Conservation (phyloP, 2,888 invertebrate species). For the Euzophera pinguis region DNA sequence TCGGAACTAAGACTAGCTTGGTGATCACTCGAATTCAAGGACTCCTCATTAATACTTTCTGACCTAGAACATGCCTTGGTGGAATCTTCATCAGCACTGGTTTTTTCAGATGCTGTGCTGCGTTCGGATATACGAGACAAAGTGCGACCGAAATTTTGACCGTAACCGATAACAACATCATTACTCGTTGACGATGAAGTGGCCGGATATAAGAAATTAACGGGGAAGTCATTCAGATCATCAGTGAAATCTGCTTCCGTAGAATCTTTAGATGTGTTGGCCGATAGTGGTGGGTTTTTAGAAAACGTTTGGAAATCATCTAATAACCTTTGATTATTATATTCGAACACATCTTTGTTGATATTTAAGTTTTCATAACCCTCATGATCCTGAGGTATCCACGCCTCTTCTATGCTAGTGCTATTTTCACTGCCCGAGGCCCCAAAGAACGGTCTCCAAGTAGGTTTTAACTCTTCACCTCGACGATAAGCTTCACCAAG, state of each 20-base stretch:
- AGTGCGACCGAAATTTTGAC: conserved; percentile 87
- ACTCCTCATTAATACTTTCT: conserved; percentile 91
- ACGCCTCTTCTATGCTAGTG: conserved; percentile 91
- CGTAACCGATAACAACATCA: conserved; percentile 86
- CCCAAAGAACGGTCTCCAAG: conserved; percentile 90
- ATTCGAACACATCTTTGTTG: conserved; percentile 70
- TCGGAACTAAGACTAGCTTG: conserved; percentile 92
- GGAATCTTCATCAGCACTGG: conserved; percentile 91
- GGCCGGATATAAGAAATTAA: conserved; percentile 86
- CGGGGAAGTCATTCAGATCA: conserved; percentile 87
- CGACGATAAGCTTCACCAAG: conserved; percentile 85
- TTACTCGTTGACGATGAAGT: conserved; percentile 78
- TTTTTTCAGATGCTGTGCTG: conserved; percentile 93
- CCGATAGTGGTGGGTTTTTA: conserved; percentile 69
- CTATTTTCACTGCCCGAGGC: conserved; percentile 89
- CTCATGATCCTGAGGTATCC: conserved; percentile 88
- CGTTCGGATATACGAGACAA: conserved; percentile 92
- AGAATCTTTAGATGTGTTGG: conserved; percentile 75
- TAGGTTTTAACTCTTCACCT: conserved; percentile 87
- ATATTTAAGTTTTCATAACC: conserved; percentile 78
- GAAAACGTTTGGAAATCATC: conserved; percentile 75
- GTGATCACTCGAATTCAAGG: conserved; percentile 90
- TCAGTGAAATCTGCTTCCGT: conserved; percentile 85
- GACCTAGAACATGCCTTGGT: conserved; percentile 92
- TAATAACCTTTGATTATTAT: conserved; percentile 62